phyloP scores from a whole-genome alignment of 2,113 vertebrate genomes.

The Crypturellus undulatus region DNA sequence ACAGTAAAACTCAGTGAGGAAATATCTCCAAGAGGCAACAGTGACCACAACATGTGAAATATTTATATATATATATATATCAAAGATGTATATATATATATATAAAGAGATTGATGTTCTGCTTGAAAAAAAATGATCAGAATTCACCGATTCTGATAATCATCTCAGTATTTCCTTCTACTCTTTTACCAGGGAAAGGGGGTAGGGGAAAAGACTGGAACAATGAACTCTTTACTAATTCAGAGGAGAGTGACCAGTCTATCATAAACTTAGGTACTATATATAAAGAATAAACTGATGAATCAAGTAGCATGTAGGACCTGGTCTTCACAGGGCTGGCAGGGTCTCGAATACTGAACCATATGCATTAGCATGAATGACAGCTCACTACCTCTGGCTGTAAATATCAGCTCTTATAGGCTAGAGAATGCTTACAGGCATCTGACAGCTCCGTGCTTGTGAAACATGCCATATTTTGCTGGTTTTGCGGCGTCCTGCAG shows the following conservation, averaged over 20 bases:
- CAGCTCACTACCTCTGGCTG: background rate
- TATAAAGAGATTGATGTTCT: background rate
- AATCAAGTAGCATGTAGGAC: background rate
- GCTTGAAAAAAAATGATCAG: background rate
- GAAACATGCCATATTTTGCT: background rate
- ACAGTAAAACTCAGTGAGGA: background rate
- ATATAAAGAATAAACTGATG: accelerated
- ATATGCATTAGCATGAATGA: background rate
- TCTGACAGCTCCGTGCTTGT: background rate
- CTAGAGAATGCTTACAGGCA: background rate
- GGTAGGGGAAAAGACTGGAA: background rate
- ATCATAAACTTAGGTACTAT: background rate
- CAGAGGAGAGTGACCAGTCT: background rate
- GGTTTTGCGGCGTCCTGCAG: background rate
- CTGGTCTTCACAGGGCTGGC: background rate
- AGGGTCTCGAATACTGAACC: accelerated
- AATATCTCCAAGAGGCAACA: background rate
- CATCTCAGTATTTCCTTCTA: background rate
- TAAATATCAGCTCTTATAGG: background rate
- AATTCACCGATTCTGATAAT: background rate
- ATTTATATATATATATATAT: too few relatives aligned
- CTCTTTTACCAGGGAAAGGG: background rate
- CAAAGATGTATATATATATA: too few relatives aligned
- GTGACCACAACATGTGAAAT: background rate
- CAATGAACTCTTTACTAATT: background rate